Evolutionary conservation across 2,888 invertebrate genomes (phyloP), one percentile per base, ranked within the genome.

Genomic region (Andrena bucephala): DNA sequence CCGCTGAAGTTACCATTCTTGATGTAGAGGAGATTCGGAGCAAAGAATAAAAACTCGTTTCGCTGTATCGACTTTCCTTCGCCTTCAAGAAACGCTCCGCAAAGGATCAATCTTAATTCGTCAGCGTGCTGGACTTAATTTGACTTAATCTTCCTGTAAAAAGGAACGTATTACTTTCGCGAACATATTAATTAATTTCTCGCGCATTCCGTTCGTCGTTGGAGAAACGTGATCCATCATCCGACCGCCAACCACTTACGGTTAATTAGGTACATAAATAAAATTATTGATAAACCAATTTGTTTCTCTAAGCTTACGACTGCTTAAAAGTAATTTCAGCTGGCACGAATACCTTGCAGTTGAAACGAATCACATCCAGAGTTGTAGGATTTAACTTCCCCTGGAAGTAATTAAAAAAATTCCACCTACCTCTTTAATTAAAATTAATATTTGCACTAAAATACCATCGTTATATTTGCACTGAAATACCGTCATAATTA

Each of bases 51-150:
- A n/a, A 60, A 6, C n/a, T 31, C 31, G n/a, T 31, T n/a, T 8
- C 27, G n/a, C 13, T 27, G 7, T 29, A 66, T 54, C 33, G 54
- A 33, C n/a, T 27, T 57, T 36, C 16, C 16, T 36, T 13, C 42
- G 16, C 4, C 42, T 8, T 29, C 1, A 20, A 27, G 13, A 1
- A 8, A n/a, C 24, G 27, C 20, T n/a, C 0, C 10, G 42, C 5
- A n/a, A 29, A n/a, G 68, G 50, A 85, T 83, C 77, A 57, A 77
- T 85, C 83, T 85, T 75, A 83, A 83, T 85, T 72, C 71, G 68
- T 83, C 73, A 69, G 29, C 42, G 13, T 7, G n/a, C 33, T 59
- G 7, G 50, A 57, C 67, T 67, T 77, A 77, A 71, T 74, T 65
- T 65, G 62, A 59, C 77, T 42, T n/a, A 75, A 79, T 77, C 66